phyloP scores from a whole-genome alignment of 2,113 vertebrate genomes.

The Plectropomus leopardus region DNA sequence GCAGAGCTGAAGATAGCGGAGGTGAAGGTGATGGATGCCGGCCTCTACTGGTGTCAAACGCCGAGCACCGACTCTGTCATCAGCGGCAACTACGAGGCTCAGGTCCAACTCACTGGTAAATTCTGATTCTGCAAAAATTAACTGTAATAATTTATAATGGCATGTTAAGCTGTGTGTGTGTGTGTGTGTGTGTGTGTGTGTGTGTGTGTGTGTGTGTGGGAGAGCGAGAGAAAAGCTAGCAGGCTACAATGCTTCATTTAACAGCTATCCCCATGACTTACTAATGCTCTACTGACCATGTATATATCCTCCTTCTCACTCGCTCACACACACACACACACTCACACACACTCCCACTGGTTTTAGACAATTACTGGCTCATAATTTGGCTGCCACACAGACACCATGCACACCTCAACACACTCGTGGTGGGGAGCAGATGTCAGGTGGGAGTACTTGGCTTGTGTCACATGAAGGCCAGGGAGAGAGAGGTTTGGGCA shows the following conservation, averaged over 20 bases:
- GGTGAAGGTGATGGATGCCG: slow-evolving; percentile 86
- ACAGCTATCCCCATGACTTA: slow-evolving; percentile 43
- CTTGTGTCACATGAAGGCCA: slow-evolving; percentile 31
- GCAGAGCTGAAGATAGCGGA: slow-evolving; percentile 90
- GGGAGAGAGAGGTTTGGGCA: not conserved
- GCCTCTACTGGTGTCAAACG: slow-evolving; percentile 90
- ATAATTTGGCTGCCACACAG: slow-evolving; percentile 10
- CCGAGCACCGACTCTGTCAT: slow-evolving; percentile 93
- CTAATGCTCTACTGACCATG: slow-evolving; percentile 47
- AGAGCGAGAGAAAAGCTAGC: too few species aligned
- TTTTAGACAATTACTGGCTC: slow-evolving; percentile 42
- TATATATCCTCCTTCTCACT: slow-evolving; percentile 25
- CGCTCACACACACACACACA: slow-evolving; percentile 12
- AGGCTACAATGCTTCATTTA: slow-evolving; percentile 45
- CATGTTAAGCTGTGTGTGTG: not conserved
- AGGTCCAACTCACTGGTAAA: slow-evolving; percentile 90
- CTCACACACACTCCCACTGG: slow-evolving; percentile 5
- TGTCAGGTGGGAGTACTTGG: slow-evolving; percentile 68
- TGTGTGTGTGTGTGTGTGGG: slow-evolving; percentile 8
- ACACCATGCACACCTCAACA: slow-evolving; percentile 9
- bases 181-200: slow-evolving; percentile 16
- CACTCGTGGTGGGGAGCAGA: slow-evolving; percentile 49
- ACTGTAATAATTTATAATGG: too few species aligned
- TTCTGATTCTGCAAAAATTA: too few species aligned
- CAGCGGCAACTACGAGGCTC: slow-evolving; percentile 92